Evolutionary conservation across 2,888 invertebrate genomes (phyloP), one percentile per base, ranked within the genome.

Genomic region (Andricus curvator): DNA sequence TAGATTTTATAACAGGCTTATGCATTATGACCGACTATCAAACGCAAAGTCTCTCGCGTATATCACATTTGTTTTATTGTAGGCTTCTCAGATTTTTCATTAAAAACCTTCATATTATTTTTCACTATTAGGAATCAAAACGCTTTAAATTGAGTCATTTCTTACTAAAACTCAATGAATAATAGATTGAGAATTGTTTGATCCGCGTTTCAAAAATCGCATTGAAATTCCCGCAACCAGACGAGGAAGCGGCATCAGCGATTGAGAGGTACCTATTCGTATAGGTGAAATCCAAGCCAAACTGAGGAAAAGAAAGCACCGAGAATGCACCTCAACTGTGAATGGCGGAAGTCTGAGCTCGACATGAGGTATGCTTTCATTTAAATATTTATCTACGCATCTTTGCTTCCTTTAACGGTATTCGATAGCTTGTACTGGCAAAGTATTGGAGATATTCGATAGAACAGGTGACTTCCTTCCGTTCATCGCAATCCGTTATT

Each of bases 381-480:
- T 89, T 86, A 85, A 88, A 88, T 88, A 88, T 89, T 89, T 88
- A 87, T 88, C 84, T 84, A 85, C 86, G 86, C 88, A 83, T 85
- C 86, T 89, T 83, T 83, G 86, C 84, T 60, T 82, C 83, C 82
- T 78, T 29, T 60, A 84, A 78, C 80, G 78, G 80, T 60, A 79
- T 70, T 64, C 48, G 48, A 48, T 48, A 48, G 48, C 48, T 48
- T 48, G 17, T 48, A 15, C 17, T 15, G 17, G 17, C 48, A 48
- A 41, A 13, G 17, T 17, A 15, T 48, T 48, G 15, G 15, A 17
- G 15, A 48, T 48, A 48, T 48, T 48, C 80, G 62, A 77, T 82
- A 78, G 78, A 48, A 80, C 81, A 80, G 77, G 82, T 78, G 80
- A 56, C 56, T 56, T 56, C 51, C 48, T 48, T 66, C 62, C 60